Evolutionary conservation across 2,888 invertebrate genomes (phyloP), one percentile per base, ranked within the genome.

Genomic region (Subacronicta megacephala): DNA sequence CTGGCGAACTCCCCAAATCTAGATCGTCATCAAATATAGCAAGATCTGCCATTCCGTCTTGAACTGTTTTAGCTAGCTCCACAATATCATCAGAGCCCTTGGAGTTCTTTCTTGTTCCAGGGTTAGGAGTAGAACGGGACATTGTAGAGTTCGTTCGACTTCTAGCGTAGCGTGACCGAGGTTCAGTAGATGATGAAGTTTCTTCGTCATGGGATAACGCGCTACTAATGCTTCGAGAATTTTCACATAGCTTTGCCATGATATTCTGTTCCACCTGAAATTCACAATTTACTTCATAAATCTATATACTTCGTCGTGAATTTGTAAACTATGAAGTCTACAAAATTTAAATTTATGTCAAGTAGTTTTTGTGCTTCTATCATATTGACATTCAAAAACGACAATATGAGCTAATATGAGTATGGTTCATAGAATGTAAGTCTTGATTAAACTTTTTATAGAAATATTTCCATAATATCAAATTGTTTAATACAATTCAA

Each of bases 1-100:
- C 81, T 0, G 89, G 84, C 0, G 82, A 56, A 23, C 82, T 78
- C 50, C 80, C 78, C 2, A 80, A 74, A 38, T 83, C 83, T 3
- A 85, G 61, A 9, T 88, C 87, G 0, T 92, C 88, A 33, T 92
- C 91, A 40, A 82, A 88, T 35, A 94, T 88, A 3, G 90, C 83
- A 17, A 94, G 84, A 31, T 93, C 92, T 1, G 95, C 94, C 86
- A 95, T 92, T 18, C 95, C 94, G 36, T 95, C 94, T 86, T 94
- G 95, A 0, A 95, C 94, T 15, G 92, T 94, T 82, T 95, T 95
- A 0, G 94, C 93, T 9, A 95, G 85, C 43, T 95, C 94, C 37
- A 89, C 83, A 7, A 95, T 88, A 13, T 92, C 92, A n/a, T 92
- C 94, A 1, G 90, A 84, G 3, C 78, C 78, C 76, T 90, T 93